Evolutionary conservation across 2,797 vertebrate species (phyloP), one percentile per base, ranked within the genome.

Genomic region (Typhlichthys subterraneus): DNA sequence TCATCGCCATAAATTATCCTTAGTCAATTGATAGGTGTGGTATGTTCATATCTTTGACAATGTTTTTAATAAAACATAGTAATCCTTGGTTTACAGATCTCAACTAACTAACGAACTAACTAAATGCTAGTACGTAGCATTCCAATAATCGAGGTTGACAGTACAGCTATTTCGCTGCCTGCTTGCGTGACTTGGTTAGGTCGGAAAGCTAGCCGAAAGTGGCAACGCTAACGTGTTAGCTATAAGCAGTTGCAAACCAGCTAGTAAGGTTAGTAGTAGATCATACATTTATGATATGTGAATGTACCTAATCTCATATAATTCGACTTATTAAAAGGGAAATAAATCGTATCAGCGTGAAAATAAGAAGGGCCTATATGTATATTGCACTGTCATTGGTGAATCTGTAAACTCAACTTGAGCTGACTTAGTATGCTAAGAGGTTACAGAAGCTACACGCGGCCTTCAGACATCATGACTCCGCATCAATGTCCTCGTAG

Each of bases 381-480:
- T 13, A 57, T 57, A 64, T n/a, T 13, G 33, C 13, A 7, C 17
- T 66, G 48, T 53, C 57, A 72, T 33, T 69, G 81, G 15, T 80
- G 78, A 77, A 83, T 65, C 67, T 59, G 29, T 17, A 31, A 49
- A 9, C 65, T 64, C 15, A 61, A 78, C 67, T 72, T 71, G 75
- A n/a, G 19, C 23, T 57, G 46, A 13, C 33, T 65, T 51, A 57
- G 42, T 54, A 48, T 4, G 83, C 80, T 85, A 87, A 76, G 52
- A 53, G 55, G 61, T 76, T 83, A 80, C 23, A 57, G 65, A 67
- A 76, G 75, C 84, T 77, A 69, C 73, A 72, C 61, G 88, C 76
- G 89, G 90, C 89, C 91, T 89, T 56, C 57, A 45, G 61, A 62
- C 59, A 82, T 73, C 77, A 72, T 67, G 63, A 38, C 62, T 61